Evolutionary conservation across 2,797 vertebrate genomes (phyloP).

Genomic region (Rhynchonycteris naso): DNA sequence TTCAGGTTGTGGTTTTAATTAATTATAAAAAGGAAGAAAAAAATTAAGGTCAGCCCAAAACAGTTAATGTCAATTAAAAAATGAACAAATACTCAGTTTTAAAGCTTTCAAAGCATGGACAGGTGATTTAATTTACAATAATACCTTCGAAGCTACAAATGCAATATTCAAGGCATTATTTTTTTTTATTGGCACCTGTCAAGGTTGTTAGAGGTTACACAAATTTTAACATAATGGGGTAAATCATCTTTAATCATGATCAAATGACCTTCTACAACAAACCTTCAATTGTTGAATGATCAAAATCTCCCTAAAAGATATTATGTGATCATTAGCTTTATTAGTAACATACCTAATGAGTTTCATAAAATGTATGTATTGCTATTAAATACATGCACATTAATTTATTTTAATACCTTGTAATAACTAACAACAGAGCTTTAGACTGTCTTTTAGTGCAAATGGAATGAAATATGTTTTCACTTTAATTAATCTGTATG

Average conservation of each 20-base stretch:
- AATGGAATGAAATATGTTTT: conserved; percentile 8
- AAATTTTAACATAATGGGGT: background rate
- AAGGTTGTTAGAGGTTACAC: background rate
- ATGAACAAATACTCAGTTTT: background rate
- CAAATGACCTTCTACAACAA: background rate
- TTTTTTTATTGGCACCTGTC: background rate
- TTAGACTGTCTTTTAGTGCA: background rate
- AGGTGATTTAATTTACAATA: background rate
- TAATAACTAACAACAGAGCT: background rate
- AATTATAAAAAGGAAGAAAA: conserved; percentile 47
- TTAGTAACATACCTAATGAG: background rate
- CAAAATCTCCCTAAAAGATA: background rate
- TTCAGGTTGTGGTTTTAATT: conserved; percentile 51
- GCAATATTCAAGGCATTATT: conserved; percentile 4
- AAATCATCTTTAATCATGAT: conserved; percentile 48
- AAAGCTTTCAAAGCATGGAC: conserved; percentile 31
- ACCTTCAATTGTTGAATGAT: background rate
- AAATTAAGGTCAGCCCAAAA: conserved; percentile 42
- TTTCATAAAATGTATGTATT: background rate
- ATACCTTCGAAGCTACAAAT: conserved; percentile 43
- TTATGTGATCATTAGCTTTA: background rate
- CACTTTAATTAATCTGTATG: background rate
- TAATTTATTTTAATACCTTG: background rate
- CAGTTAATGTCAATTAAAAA: conserved; percentile 14
- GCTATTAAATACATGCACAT: background rate